A percentile compares a stretch with the other conserved stretches of the same genome.
phyloP scores from a whole-genome alignment of 2,888 invertebrate species.

The Opisthograptis luteolata region DNA sequence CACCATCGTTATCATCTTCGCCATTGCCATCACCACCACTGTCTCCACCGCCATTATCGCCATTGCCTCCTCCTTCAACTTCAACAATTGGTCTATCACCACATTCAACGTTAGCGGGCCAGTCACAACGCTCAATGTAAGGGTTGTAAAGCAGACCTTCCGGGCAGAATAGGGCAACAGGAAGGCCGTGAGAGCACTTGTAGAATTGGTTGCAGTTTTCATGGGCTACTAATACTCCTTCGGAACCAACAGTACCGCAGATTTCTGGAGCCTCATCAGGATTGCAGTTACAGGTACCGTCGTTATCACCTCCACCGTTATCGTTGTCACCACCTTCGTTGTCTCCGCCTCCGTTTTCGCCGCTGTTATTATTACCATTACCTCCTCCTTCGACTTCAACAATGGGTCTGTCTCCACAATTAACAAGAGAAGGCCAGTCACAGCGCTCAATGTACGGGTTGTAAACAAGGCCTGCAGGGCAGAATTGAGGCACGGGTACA shows the following conservation, averaged over 20 bases:
- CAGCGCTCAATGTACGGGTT: conserved; percentile 43
- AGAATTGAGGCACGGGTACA: conserved; percentile 36
- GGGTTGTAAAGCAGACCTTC: too few relatives aligned
- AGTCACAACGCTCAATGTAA: too few relatives aligned
- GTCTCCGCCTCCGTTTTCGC: conserved; percentile 5
- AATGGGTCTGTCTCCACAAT: conserved; percentile 44
- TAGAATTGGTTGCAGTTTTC: too few relatives aligned
- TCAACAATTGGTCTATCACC: too few relatives aligned
- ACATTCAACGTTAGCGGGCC: too few relatives aligned
- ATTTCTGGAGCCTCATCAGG: too few relatives aligned
- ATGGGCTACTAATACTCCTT: too few relatives aligned
- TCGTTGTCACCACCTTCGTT: conserved; percentile 11
- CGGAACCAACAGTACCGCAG: too few relatives aligned
- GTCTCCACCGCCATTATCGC: conserved; percentile 7
- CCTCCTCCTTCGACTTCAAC: conserved; percentile 23
- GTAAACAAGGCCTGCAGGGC: conserved; percentile 39
- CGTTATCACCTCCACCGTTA: conserved; percentile 6
- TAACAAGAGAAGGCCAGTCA: conserved; percentile 48
- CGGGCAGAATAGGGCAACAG: too few relatives aligned
- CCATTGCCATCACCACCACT: conserved; percentile 3
- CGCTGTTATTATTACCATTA: conserved; percentile 6
- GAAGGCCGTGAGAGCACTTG: too few relatives aligned
- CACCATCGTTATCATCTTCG: conserved; percentile 1
- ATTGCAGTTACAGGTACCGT: too few relatives aligned
- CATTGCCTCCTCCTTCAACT: too few relatives aligned